Percentiles rank a stretch among this genome's conserved stretches.
These are phyloP conservation scores for Ophion ventricosus DNA, from an alignment of 2,888 invertebrate species.

Conservation along the genomic window DNA sequence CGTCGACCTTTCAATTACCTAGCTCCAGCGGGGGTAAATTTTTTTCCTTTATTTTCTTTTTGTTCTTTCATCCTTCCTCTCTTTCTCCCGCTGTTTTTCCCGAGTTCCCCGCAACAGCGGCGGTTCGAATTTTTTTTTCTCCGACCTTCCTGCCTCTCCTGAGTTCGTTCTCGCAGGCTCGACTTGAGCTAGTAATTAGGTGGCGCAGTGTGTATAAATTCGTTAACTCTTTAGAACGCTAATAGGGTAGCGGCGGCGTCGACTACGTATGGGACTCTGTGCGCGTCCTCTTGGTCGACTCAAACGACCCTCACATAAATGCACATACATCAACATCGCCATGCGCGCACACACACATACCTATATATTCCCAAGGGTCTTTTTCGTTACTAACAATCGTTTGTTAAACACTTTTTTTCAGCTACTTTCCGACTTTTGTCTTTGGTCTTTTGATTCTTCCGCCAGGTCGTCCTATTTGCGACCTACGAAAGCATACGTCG, in stretches of 20 bases:
- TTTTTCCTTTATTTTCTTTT: constrained; percentile 46
- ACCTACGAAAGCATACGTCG: constrained; percentile 32
- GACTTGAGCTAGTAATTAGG: constrained; percentile 73
- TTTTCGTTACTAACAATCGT: constrained; percentile 41
- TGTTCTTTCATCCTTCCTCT: constrained; percentile 9
- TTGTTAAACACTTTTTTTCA: constrained; percentile 39
- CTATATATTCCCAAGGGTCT: neutral
- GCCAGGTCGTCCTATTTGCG: constrained; percentile 34
- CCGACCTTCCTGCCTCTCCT: constrained; percentile 18
- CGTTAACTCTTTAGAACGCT: constrained; percentile 75
- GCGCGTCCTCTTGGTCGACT: constrained; percentile 50
- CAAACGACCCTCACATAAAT: constrained; percentile 54
- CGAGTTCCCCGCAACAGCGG: constrained; percentile 28
- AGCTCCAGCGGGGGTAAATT: constrained; percentile 49
- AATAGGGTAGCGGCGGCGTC: constrained; percentile 68
- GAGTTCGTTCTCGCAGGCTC: constrained; percentile 41
- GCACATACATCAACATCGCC: constrained; percentile 1
- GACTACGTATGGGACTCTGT: constrained; percentile 23
- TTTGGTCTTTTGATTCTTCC: constrained; percentile 47
- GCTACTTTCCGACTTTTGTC: constrained; percentile 27
- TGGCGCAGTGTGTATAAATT: constrained; percentile 74
- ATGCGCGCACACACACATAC: constrained; percentile 4
- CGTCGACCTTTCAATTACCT: constrained; percentile 73
- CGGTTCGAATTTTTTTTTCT: constrained; percentile 53
- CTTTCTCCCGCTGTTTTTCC: constrained; percentile 4